These are phyloP conservation scores for Heteromyza rotundicornis DNA, from an alignment of 2,888 invertebrate genomes.

Conservation along the genomic window DNA sequence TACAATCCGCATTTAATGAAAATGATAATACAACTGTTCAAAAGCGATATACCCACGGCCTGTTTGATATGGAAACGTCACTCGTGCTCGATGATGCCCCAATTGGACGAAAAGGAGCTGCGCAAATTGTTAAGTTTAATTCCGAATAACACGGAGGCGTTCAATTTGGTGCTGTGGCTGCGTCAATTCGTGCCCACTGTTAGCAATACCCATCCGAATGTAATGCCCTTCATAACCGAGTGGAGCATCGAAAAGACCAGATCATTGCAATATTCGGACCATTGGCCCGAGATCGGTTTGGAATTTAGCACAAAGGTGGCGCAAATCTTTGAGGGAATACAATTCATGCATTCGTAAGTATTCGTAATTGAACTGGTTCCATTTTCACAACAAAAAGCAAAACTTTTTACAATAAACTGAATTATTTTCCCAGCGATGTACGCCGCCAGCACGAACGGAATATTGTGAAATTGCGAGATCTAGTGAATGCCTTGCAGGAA, in stretches of 20 bases:
- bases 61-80: constrained; percentile 61
- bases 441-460: constrained; percentile 57
- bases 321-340: constrained; percentile 56
- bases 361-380: too few species aligned
- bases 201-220: constrained; percentile 54
- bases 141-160: constrained; percentile 55
- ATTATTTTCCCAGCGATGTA: constrained; percentile 48
- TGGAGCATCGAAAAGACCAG: constrained; percentile 59
- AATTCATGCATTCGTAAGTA: constrained; percentile 57
- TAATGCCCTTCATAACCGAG: constrained; percentile 56
- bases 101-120: constrained; percentile 49
- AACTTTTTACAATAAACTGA: background rate
- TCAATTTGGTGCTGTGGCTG: constrained; percentile 59
- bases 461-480: constrained; percentile 49
- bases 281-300: constrained; percentile 62
- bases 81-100: constrained; percentile 50
- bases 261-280: constrained; percentile 54
- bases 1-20: constrained; percentile 55
- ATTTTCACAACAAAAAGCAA: too few species aligned
- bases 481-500: constrained; percentile 56
- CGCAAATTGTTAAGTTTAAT: constrained; percentile 51
- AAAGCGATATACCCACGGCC: constrained; percentile 54
- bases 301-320: constrained; percentile 58
- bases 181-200: constrained; percentile 58
- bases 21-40: constrained; percentile 52